Base-by-base conservation (phyloP, 2,888 invertebrate species). In the Sabellastarte sp. region DNA sequence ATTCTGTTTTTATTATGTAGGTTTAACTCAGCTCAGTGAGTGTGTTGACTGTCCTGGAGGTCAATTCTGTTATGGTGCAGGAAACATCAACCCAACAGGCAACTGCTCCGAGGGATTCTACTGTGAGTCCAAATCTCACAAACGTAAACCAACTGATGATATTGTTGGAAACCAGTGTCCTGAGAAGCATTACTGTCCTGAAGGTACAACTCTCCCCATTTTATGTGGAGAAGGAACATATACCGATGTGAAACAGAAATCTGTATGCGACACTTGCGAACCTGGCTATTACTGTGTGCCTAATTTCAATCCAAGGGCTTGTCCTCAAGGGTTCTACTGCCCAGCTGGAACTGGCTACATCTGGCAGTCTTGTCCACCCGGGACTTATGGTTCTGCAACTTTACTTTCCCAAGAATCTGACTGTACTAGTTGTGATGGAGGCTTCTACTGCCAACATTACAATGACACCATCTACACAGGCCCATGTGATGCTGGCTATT, bases 281-380 rank as follows among this genome's bases (percentile, higher is more conserved):
- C 67, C 79, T 31, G 80, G 80, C 3, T 70, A 74, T 33, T 80
- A 74, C 70, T 81, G 81, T 61, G 71, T 70, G 10, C 71, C 74
- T 41, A 78, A 79, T 10, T 61, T 63, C 26, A 76, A 72, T 52
- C 77, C 77, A 1, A 63, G 73, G 51, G 63, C 69, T 15, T 82
- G 81, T 61, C 79, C 79, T 3, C 71, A 74, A 24, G 81, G 81
- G 15, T 69, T 77, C 63, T 82, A 82, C 64, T 82, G 82, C 66
- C 81, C 78, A 1, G 67, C 68, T 28, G 81, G 81, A 24, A 76
- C 80, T 67, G 76, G 80, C 2, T 75, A 76, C 57, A 74, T 79
- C 0, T 76, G 71, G 55, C 77, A 80, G 3, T 69, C 75, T 2
- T 81, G 81, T 67, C 81, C 81, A 3, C 65, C 74, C 2, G 81